These are phyloP conservation scores for Synergus gifuensis DNA, from an alignment of 2,888 invertebrate species.

Conservation along the genomic window DNA sequence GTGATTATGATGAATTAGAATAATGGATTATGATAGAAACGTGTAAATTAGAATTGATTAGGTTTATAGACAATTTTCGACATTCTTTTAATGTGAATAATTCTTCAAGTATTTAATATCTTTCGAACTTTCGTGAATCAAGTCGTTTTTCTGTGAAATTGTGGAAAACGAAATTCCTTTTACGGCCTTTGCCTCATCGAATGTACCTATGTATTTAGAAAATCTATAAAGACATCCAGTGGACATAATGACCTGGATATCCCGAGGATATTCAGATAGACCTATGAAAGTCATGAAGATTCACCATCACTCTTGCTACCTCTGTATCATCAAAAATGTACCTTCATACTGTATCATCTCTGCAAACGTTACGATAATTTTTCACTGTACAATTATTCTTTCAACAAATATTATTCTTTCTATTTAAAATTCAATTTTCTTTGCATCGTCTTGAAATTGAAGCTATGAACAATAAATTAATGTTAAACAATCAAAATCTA, in stretches of 20 bases:
- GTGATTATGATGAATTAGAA: background rate
- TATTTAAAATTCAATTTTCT: background rate
- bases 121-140: background rate
- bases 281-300: background rate
- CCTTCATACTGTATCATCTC: slow-evolving; percentile 25
- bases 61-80: background rate
- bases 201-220: slow-evolving; percentile 16
- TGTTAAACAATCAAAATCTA: too few species aligned
- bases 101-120: background rate
- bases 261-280: slow-evolving; percentile 1
- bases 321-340: slow-evolving; percentile 37
- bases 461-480: too few species aligned
- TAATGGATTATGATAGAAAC: background rate
- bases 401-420: background rate
- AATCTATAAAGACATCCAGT: slow-evolving; percentile 27
- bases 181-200: slow-evolving; percentile 1
- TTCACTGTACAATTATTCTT: background rate
- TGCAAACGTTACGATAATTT: slow-evolving; percentile 9
- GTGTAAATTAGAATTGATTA: background rate
- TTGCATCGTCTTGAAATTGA: background rate
- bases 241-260: slow-evolving; percentile 6
- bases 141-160: slow-evolving; percentile 11
- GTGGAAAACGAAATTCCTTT: background rate
- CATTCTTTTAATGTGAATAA: background rate
- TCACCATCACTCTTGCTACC: slow-evolving; percentile 29